A percentile compares a stretch with the other conserved stretches of the same genome.
Evolutionary conservation across 1,140 invertebrate species (phyloP).

Genomic region (Zaprionus africanus): DNA sequence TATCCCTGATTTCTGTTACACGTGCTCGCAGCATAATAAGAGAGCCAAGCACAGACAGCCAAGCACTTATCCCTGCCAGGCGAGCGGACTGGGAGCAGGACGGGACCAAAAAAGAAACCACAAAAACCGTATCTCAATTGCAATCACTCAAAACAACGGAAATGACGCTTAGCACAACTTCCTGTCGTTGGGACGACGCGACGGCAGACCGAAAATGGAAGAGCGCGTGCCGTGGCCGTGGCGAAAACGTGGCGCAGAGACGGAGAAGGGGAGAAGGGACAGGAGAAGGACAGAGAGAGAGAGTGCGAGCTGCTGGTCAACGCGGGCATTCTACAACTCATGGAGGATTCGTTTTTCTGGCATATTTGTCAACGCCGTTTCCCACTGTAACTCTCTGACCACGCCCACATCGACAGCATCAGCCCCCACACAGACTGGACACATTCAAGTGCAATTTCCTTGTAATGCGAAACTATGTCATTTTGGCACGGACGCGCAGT

Average conservation of each 20-base stretch:
- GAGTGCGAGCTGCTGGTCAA: conserved; percentile 8
- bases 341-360: conserved; percentile 56
- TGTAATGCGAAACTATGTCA: conserved; percentile 81
- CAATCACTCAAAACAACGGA: conserved; percentile 83
- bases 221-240: conserved; percentile 39
- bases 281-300: not conserved
- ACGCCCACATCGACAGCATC: conserved; percentile 46
- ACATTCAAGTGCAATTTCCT: conserved; percentile 81
- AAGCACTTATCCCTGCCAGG: conserved; percentile 21
- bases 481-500: conserved; percentile 61
- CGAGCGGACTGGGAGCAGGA: not conserved
- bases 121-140: conserved; percentile 81
- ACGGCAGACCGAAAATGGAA: conserved; percentile 45
- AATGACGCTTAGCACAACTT: conserved; percentile 82
- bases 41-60: not conserved
- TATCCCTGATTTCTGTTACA: conserved; percentile 32
- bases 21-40: conserved; percentile 32
- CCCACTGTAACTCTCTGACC: conserved; percentile 54
- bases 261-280: not conserved
- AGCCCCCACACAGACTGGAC: conserved; percentile 58
- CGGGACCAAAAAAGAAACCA: conserved; percentile 66
- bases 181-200: conserved; percentile 55
- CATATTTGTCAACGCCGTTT: conserved; percentile 77
- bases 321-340: conserved; percentile 4
- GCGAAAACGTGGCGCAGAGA: conserved; percentile 26